These are phyloP conservation scores for Drosophila fungiperda DNA, from an alignment of 2,888 invertebrate genomes.

Conservation along the genomic window DNA sequence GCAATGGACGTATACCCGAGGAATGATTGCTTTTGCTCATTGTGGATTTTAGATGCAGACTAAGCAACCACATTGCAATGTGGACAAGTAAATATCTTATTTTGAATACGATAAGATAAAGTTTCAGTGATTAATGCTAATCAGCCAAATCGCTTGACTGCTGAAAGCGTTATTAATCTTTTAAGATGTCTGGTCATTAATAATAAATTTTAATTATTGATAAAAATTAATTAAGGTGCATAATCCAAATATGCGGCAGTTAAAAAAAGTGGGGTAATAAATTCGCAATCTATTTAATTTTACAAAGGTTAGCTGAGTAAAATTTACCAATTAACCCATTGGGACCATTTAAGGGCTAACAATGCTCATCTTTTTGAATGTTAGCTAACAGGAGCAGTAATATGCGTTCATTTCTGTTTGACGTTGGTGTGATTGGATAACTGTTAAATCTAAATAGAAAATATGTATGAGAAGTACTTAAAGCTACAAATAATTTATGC, in stretches of 20 bases:
- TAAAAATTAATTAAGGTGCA: not conserved
- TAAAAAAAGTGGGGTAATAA: not conserved
- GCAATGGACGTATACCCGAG: constrained; percentile 34
- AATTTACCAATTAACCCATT: not conserved
- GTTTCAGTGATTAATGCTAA: constrained; percentile 29
- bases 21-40: constrained; percentile 23
- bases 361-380: constrained; percentile 1
- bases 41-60: constrained; percentile 26
- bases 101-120: constrained; percentile 41
- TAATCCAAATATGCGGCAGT: not conserved
- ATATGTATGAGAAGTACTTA: not conserved
- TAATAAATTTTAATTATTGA: not conserved
- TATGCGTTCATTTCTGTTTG: constrained; percentile 29
- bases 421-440: not conserved
- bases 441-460: not conserved
- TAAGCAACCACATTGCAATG: constrained; percentile 34
- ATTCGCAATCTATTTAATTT: not conserved
- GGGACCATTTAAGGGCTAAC: constrained; percentile 14
- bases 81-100: constrained; percentile 5
- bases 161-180: not conserved
- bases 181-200: not conserved
- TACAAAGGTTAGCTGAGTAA: not conserved
- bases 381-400: constrained; percentile 41
- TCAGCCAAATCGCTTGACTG: no score
- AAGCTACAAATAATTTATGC: not conserved